Conservation (phyloP, 2,797 vertebrate species). For the Halcyon leucocephala region DNA sequence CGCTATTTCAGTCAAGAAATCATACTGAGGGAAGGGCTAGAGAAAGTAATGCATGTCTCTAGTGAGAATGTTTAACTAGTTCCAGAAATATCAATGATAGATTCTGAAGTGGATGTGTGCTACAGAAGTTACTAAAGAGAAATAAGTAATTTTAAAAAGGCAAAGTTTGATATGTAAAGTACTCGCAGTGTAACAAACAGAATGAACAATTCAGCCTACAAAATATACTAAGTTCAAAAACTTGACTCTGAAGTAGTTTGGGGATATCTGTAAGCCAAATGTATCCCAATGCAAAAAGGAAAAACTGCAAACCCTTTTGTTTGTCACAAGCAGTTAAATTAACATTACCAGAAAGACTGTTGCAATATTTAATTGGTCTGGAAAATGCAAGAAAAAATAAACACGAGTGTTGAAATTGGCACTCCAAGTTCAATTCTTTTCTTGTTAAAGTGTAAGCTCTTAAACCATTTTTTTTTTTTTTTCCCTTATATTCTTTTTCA, state of each 20-base stretch:
- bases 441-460: background rate
- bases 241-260: background rate
- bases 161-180: background rate
- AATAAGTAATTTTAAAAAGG: background rate
- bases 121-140: too few relatives aligned
- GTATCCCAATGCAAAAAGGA: background rate
- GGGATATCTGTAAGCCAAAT: background rate
- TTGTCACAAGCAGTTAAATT: background rate
- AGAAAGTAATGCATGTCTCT: background rate
- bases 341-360: background rate
- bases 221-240: background rate
- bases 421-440: background rate
- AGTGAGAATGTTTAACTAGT: background rate
- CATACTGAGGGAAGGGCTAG: background rate
- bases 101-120: background rate
- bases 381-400: background rate
- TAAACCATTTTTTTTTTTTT: background rate
- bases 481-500: background rate
- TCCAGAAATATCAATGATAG: background rate
- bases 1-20: background rate
- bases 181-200: background rate
- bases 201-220: background rate
- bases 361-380: background rate
- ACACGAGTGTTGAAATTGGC: background rate
- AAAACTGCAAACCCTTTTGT: background rate